Evolutionary conservation across 2,888 invertebrate species (phyloP).

Genomic region (Apeira syringaria): DNA sequence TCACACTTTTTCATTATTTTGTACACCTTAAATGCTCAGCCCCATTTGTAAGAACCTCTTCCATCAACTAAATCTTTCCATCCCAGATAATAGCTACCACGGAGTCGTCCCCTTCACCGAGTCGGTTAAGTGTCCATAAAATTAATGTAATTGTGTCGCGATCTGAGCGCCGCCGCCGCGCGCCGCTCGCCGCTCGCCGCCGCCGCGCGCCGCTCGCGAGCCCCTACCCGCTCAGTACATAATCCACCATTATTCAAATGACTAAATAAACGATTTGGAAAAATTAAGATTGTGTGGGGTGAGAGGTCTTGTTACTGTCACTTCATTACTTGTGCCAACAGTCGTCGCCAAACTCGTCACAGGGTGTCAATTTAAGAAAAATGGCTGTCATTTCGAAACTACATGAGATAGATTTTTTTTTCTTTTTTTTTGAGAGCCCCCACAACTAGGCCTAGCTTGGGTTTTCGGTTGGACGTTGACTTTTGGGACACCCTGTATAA

Average conservation of each 20-base stretch:
- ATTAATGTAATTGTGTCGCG: conserved; percentile 41
- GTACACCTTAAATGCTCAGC: no score
- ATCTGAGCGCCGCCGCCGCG: no score
- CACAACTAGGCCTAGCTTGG: no score
- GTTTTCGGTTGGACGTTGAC: no score
- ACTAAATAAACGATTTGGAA: conserved; percentile 35
- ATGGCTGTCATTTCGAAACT: no score
- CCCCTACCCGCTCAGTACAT: conserved; percentile 33
- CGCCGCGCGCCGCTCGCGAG: conserved; percentile 7
- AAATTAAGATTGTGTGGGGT: conserved; percentile 13
- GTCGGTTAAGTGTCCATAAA: conserved; percentile 48
- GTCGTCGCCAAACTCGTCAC: no score
- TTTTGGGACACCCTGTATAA: no score
- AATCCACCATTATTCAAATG: conserved; percentile 58
- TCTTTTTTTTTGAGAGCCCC: no score
- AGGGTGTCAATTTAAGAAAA: no score
- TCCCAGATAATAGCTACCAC: conserved; percentile 22
- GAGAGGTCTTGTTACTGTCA: conserved; percentile 1
- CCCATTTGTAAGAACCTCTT: background rate
- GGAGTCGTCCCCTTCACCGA: conserved; percentile 31
- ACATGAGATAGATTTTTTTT: no score
- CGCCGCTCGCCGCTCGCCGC: no score
- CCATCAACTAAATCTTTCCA: conserved; percentile 6
- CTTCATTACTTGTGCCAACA: background rate
- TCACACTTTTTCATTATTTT: no score